These are phyloP conservation scores for Ataeniobius toweri DNA, from an alignment of 2,797 vertebrate species.

Conservation along the genomic window DNA sequence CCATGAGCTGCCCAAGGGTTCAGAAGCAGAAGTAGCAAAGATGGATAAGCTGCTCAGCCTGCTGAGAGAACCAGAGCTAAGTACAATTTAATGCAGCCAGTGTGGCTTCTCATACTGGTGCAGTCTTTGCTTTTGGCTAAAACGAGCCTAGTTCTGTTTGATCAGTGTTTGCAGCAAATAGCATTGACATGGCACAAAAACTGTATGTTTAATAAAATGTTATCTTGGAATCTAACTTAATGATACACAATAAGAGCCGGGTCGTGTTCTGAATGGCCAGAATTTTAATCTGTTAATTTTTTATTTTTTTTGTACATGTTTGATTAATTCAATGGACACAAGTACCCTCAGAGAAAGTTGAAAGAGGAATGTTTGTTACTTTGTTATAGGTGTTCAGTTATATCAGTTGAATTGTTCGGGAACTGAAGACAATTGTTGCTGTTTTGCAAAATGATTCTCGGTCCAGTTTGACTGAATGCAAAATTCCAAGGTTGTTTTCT, in stretches of 20 bases:
- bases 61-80: constrained; percentile 60
- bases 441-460: not conserved
- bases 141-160: not conserved
- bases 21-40: constrained; percentile 88
- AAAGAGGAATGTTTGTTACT: not conserved
- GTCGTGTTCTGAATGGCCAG: not conserved
- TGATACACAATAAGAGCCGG: not conserved
- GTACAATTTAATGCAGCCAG: constrained; percentile 1
- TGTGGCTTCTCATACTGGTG: constrained; percentile 4
- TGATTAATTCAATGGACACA: not conserved
- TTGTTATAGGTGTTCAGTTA: not conserved
- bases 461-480: not conserved
- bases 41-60: constrained; percentile 91
- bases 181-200: constrained; percentile 10
- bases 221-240: not conserved
- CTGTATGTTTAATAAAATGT: constrained; percentile 40
- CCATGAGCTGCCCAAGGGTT: constrained; percentile 85
- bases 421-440: not conserved
- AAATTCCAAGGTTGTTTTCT: not conserved
- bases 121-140: constrained; percentile 13
- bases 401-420: not conserved
- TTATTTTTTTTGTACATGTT: not conserved
- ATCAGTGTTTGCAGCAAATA: constrained; percentile 14
- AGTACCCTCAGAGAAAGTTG: not conserved
- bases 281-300: not conserved